Evolutionary conservation across 2,113 vertebrate genomes (phyloP).

Genomic region (Grallaria varia): DNA sequence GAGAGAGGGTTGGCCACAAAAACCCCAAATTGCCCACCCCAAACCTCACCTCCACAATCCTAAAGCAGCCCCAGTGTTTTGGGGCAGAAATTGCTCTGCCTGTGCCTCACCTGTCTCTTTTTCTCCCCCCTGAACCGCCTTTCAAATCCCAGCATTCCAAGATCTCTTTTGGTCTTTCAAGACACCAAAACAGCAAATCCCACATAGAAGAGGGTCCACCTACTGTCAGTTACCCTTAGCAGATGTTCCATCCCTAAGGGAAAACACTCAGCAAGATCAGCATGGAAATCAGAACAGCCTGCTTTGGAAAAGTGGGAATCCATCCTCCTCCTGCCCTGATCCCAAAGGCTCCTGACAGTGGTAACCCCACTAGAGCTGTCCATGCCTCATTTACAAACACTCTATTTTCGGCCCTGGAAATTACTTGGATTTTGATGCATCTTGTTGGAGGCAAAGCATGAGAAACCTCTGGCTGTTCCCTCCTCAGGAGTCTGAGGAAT

Average conservation of each 20-base stretch:
- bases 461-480: background rate
- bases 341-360: background rate
- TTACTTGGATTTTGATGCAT: background rate
- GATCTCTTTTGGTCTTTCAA: background rate
- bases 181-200: background rate
- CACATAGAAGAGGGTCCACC: background rate
- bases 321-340: background rate
- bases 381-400: background rate
- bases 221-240: background rate
- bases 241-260: background rate
- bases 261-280: background rate
- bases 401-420: background rate
- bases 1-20: background rate
- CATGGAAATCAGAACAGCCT: background rate
- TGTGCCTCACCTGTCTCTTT: background rate
- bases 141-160: background rate
- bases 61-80: background rate
- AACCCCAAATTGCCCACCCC: accelerated
- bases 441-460: background rate
- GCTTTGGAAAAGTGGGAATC: background rate
- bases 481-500: background rate
- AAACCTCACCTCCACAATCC: accelerated
- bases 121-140: no score
- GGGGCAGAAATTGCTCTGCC: background rate
- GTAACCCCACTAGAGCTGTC: background rate